A percentile compares a stretch with the other conserved stretches of the same genome.
Evolutionary conservation across 2,113 vertebrate species (phyloP).

Genomic region (Oryzias javanicus): DNA sequence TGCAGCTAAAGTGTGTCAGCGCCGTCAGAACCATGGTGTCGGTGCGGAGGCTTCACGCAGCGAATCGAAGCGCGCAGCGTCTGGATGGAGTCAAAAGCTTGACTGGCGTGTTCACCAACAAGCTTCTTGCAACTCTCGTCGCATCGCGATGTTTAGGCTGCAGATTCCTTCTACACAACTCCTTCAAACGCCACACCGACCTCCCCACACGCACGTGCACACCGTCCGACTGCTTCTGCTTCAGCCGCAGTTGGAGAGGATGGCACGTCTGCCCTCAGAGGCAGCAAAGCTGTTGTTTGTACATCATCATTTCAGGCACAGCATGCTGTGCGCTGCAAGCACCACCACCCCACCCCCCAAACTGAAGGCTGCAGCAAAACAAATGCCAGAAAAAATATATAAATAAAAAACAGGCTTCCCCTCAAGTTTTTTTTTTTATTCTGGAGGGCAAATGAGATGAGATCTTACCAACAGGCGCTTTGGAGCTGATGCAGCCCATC

Average conservation of each 20-base stretch:
- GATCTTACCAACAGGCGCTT: conserved; percentile 86
- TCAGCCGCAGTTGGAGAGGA: background rate
- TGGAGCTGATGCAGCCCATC: conserved; percentile 90
- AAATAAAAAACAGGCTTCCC: conserved; percentile 25
- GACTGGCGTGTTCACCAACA: conserved; percentile 29
- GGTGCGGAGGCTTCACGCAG: conserved; percentile 13
- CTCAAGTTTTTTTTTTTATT: conserved; percentile 44
- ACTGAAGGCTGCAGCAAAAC: conserved; percentile 53
- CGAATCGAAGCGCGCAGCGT: conserved; percentile 17
- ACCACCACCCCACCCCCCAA: conserved; percentile 23
- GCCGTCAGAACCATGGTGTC: conserved; percentile 68
- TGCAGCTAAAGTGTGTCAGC: conserved; percentile 67
- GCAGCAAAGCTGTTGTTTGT: conserved; percentile 32
- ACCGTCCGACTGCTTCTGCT: conserved; percentile 5
- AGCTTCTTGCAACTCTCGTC: conserved; percentile 54
- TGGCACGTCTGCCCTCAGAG: conserved; percentile 29
- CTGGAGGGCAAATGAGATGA: conserved; percentile 42
- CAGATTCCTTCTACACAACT: conserved; percentile 20
- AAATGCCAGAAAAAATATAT: conserved; percentile 24
- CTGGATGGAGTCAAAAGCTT: conserved; percentile 36
- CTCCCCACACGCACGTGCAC: background rate
- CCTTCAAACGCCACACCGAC: conserved; percentile 2
- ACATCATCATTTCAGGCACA: conserved; percentile 19
- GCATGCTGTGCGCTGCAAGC: conserved; percentile 51
- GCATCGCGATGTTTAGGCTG: conserved; percentile 67